Evolutionary conservation across 2,888 invertebrate genomes (phyloP), one percentile per base, ranked within the genome.

Genomic region (Acrobasis suavella): DNA sequence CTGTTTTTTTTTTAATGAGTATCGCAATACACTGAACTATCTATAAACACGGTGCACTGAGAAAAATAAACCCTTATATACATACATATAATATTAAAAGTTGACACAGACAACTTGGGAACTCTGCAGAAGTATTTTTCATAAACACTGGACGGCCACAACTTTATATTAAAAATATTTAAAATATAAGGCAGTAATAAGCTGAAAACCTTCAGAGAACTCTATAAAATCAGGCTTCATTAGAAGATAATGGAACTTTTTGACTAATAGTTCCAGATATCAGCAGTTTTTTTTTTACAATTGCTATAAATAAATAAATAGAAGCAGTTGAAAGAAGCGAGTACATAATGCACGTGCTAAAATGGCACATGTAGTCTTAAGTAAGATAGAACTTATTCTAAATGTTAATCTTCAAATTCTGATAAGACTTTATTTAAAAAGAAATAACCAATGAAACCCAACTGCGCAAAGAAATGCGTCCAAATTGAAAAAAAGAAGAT

Each of bases 341-440:
- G 76, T 68, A 69, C 68, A 69, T 64, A 73, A 83, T 86, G 86
- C 85, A 89, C 90, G 91, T 92, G 91, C 91, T 66, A 73, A 74
- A 84, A 91, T 91, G 91, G 91, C 91, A 91, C 91, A 90, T 91
- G 87, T 79, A 87, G 82, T 84, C 81, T 87, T 90, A 89, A 75
- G 62, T 72, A 76, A 69, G 64, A 59, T 60, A 64, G 46, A 60
- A 61, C 67, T 68, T 66, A 69, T 58, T 39, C 56, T 66, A 67
- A 63, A 17, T 49, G 15, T 54, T 37, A 50, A 50, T 38, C 9
- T 50, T 16, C 9, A 58, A 58, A 16, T 32, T 59, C 22, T 14
- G 56, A 14, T 17, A 59, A 58, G 49, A 32, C 49, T n/a, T 49
- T n/a, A 9, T n/a, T 50, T 58, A n/a, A 22, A 17, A n/a, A 9